Base-by-base conservation (phyloP, 2,113 vertebrate species). In the Thunnus thynnus region DNA sequence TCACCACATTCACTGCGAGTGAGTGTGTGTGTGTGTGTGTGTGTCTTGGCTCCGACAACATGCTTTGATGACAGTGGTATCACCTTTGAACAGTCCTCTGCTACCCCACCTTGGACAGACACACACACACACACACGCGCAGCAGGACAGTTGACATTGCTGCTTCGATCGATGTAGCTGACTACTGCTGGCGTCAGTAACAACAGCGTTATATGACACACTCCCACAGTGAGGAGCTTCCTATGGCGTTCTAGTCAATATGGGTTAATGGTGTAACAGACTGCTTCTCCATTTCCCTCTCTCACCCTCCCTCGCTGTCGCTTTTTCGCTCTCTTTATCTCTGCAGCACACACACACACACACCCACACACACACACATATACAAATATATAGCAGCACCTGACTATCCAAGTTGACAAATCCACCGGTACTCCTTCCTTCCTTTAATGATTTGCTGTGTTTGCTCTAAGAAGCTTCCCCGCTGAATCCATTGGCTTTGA, bases 81-180 rank as follows among this genome's bases (percentile, higher is more conserved):
- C 80, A 81, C 73, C 50, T 69, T 72, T 56, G 54, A 83, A 85
- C 77, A 78, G 72, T 80, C 67, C 68, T 78, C 73, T 74, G 20
- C 36, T 66, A 63, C 51, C 58, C 57, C 17, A 22, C 58, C 36
- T 72, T 51, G n/a, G 67, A 62, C 13, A 51, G 62, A 78, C 71
- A 73, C 64, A 64, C 25, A 76, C 62, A 75, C 44, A 75, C 25
- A 18, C 25, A 64, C 32, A 50, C 50, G 78, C 73, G 57, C 86
- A 89, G 84, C 80, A 66, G 89, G 89, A 72, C 20, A 69, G 80
- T 84, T 91, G 91, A 94, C 91, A 92, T 90, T 90, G 91, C 82
- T 77, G 80, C 84, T 88, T 22, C 36, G 70, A 90, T 94, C 91
- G 48, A 92, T 92, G 81, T 58, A 66, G 72, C 87, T 51, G 82